Evolutionary conservation across 2,888 invertebrate genomes (phyloP).

Genomic region (Lagria hirta): DNA sequence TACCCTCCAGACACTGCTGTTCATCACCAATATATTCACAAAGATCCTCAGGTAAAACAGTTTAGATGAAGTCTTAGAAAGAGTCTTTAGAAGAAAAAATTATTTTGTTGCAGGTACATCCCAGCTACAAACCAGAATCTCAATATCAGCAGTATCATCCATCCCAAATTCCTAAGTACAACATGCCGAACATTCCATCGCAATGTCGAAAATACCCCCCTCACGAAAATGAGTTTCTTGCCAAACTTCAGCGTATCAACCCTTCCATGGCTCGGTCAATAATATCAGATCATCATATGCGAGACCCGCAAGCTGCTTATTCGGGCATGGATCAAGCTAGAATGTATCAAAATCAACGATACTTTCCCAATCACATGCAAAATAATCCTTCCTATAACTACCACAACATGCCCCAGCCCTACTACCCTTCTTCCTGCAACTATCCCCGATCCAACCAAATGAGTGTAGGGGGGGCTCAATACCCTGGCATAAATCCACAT

Average conservation of each 20-base stretch:
- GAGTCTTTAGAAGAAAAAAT: not conserved
- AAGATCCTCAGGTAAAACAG: conserved; percentile 44
- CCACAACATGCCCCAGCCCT: conserved; percentile 25
- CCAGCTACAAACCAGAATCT: conserved; percentile 42
- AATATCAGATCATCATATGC: conserved; percentile 46
- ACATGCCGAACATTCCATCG: conserved; percentile 29
- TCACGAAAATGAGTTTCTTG: conserved; percentile 44
- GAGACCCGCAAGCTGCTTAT: conserved; percentile 40
- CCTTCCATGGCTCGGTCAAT: conserved; percentile 49
- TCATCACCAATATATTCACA: conserved; percentile 42
- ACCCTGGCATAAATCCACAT: conserved; percentile 32
- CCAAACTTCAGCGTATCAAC: conserved; percentile 46
- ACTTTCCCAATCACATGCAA: conserved; percentile 32
- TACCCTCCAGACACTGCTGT: conserved; percentile 28
- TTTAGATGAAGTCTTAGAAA: not conserved
- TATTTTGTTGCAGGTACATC: conserved; percentile 25
- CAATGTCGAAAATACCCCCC: conserved; percentile 34
- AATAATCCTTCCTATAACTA: conserved; percentile 27
- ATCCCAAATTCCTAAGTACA: conserved; percentile 33
- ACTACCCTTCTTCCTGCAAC: conserved; percentile 28
- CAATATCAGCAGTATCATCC: conserved; percentile 40
- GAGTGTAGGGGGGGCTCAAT: conserved; percentile 29
- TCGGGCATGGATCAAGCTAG: conserved; percentile 41
- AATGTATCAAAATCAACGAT: conserved; percentile 44
- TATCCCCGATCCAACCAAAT: conserved; percentile 34